A percentile compares a stretch with the other conserved stretches of the same genome.
These are phyloP conservation scores for Alentia gelatinosa DNA, from an alignment of 2,888 invertebrate species.

Conservation along the genomic window DNA sequence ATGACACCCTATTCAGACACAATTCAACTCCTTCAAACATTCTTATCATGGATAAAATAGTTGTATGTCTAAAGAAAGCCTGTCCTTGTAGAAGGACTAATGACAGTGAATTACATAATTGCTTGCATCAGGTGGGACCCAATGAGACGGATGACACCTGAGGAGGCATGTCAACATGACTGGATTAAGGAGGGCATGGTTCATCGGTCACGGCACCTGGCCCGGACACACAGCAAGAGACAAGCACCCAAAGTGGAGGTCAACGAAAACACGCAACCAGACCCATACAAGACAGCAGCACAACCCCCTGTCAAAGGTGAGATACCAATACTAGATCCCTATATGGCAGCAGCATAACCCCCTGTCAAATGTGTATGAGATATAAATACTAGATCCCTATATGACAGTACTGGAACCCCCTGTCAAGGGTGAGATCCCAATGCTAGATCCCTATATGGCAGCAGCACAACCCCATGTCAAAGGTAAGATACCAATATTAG, in stretches of 20 bases:
- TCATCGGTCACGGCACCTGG: conserved; percentile 49
- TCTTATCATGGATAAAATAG: too few relatives aligned
- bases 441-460: not conserved
- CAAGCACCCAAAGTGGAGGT: conserved; percentile 13
- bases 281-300: conserved; percentile 74
- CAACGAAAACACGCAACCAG: conserved; percentile 57
- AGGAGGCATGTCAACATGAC: conserved; percentile 93
- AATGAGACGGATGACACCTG: conserved; percentile 93
- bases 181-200: conserved; percentile 84
- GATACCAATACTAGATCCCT: conserved; percentile 67
- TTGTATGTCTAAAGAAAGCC: too few relatives aligned
- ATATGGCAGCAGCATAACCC: conserved; percentile 73
- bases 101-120: not conserved
- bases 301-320: conserved; percentile 65
- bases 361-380: conserved; percentile 68
- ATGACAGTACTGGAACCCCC: not conserved
- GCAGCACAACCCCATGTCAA: not conserved
- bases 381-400: not conserved
- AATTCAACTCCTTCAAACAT: too few relatives aligned
- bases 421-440: not conserved
- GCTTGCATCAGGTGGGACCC: conserved; percentile 90
- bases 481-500: not conserved
- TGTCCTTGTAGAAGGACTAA: too few relatives aligned
- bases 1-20: too few relatives aligned
- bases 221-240: conserved; percentile 24